phyloP scores from a whole-genome alignment of 2,797 vertebrate species.

The Pseudopleuronectes americanus region DNA sequence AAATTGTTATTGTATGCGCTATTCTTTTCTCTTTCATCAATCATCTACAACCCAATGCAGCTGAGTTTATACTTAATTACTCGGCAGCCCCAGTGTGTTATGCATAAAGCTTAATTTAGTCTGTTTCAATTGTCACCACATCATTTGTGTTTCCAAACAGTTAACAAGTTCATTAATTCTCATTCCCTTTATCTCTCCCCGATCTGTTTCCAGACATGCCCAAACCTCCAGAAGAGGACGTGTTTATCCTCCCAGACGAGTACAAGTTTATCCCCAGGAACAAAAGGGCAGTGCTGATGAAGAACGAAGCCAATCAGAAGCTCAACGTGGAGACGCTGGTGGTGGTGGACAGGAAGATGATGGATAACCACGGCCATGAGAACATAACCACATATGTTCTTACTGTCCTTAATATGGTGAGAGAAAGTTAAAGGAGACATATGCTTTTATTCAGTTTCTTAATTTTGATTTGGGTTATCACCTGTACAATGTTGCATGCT shows the following conservation, averaged over 20 bases:
- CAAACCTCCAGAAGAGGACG: conserved; percentile 83
- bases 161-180: not conserved
- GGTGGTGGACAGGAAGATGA: conserved; percentile 92
- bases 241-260: conserved; percentile 87
- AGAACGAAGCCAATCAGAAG: conserved; percentile 74
- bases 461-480: no score
- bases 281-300: conserved; percentile 81
- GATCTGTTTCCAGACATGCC: conserved; percentile 85
- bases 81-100: not conserved
- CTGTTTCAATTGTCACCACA: not conserved
- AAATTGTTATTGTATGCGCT: conserved; percentile 23
- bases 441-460: no score
- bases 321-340: conserved; percentile 92
- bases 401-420: conserved; percentile 93
- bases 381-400: conserved; percentile 94
- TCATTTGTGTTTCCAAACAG: not conserved
- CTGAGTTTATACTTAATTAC: conserved; percentile 8
- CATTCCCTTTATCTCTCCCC: conserved; percentile 12
- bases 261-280: conserved; percentile 78
- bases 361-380: conserved; percentile 89
- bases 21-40: conserved; percentile 45
- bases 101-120: not conserved
- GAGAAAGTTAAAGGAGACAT: conserved; percentile 5
- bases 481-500: no score
- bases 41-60: conserved; percentile 21